Conservation (phyloP, 2,113 vertebrate species). For the Tenrec ecaudatus region DNA sequence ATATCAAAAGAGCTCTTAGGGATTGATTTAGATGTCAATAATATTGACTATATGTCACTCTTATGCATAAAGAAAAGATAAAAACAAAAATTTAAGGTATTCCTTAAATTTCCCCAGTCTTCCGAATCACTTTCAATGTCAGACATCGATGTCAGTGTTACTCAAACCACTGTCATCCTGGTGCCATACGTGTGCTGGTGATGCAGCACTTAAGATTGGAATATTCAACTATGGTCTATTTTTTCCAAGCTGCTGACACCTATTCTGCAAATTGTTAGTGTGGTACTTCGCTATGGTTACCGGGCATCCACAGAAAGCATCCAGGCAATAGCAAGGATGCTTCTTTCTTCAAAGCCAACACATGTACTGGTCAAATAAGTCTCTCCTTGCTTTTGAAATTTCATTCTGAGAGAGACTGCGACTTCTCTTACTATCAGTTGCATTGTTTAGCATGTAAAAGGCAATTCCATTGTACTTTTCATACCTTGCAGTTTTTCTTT, state of each 20-base stretch:
- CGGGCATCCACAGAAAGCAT: background rate
- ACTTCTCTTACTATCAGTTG: background rate
- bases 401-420: background rate
- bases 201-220: background rate
- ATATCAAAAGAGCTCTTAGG: background rate
- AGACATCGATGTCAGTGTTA: background rate
- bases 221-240: background rate
- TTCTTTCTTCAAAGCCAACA: background rate
- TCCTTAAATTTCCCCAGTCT: background rate
- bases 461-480: background rate
- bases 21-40: background rate
- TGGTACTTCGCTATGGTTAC: background rate
- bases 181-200: background rate
- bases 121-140: background rate
- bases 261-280: background rate
- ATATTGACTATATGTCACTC: background rate
- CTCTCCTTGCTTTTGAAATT: background rate
- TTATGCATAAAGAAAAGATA: background rate
- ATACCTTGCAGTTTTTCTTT: background rate
- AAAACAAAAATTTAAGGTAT: background rate
- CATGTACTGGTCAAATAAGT: background rate
- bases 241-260: background rate
- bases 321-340: background rate
- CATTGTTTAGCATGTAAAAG: background rate
- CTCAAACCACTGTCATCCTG: background rate